phyloP scores from a whole-genome alignment of 2,888 invertebrate species.

The Protophormia terraenovae region DNA sequence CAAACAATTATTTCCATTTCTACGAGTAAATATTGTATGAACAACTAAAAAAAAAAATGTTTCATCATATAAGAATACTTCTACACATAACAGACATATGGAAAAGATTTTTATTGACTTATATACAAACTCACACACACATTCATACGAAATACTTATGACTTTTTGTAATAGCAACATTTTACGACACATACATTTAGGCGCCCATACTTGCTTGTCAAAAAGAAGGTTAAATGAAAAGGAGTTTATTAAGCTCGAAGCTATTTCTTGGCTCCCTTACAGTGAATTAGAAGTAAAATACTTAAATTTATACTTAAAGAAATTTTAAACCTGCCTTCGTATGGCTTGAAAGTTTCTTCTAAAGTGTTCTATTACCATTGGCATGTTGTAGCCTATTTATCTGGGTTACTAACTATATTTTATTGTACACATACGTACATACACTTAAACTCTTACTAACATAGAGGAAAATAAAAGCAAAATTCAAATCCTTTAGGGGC shows the following conservation, averaged over 20 bases:
- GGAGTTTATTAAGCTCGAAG: background rate
- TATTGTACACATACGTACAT: background rate
- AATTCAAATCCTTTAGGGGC: conserved; percentile 30
- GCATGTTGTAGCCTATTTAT: conserved; percentile 29
- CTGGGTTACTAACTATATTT: background rate
- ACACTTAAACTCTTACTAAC: background rate
- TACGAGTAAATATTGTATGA: background rate
- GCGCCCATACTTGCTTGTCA: background rate
- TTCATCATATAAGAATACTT: conserved; percentile 24
- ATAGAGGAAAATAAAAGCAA: background rate
- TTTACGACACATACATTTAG: conserved; percentile 2
- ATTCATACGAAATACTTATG: background rate
- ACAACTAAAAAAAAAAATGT: conserved; percentile 19
- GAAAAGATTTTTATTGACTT: background rate
- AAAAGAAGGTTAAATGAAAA: background rate
- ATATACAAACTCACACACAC: background rate
- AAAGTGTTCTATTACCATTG: conserved; percentile 36
- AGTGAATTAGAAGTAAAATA: too few species aligned
- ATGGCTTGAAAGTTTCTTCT: background rate
- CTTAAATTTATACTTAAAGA: too few species aligned
- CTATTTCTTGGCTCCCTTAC: too few species aligned
- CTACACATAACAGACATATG: background rate
- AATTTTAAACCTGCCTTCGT: background rate
- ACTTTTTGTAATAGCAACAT: background rate
- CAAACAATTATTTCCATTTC: conserved; percentile 41